Conservation (phyloP, 2,888 invertebrate species). For the Orthosia incerta region DNA sequence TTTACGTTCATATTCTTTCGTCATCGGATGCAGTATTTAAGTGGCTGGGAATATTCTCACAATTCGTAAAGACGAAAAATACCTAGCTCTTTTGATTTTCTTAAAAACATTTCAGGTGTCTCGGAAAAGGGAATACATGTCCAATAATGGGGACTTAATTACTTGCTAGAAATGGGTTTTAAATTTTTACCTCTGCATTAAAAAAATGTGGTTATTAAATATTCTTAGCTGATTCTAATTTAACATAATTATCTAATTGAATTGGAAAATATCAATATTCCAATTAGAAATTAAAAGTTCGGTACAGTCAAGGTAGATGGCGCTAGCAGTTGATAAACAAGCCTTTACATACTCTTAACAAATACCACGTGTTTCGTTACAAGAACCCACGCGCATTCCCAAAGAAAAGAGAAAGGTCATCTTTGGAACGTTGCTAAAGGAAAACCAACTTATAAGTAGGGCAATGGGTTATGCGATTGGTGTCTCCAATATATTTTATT, state of each 20-base stretch:
- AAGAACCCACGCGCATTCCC: constrained; percentile 24
- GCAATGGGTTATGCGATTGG: constrained; percentile 15
- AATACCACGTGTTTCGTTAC: constrained; percentile 22
- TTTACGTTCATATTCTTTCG: constrained; percentile 20
- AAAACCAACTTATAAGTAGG: constrained; percentile 31
- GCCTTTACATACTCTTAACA: background rate
- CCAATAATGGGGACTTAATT: background rate
- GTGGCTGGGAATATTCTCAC: constrained; percentile 27
- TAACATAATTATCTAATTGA: background rate
- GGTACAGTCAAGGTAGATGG: constrained; percentile 29
- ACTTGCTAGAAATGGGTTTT: background rate
- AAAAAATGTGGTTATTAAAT: too few species aligned
- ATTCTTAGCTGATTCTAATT: background rate
- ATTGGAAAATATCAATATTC: background rate
- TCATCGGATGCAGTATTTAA: constrained; percentile 27
- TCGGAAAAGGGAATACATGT: background rate
- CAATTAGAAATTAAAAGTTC: constrained; percentile 4
- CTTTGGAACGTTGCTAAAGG: constrained; percentile 13
- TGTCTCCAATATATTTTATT: constrained; percentile 21
- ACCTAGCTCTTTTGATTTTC: background rate
- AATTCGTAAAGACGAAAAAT: background rate
- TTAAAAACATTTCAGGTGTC: constrained; percentile 5
- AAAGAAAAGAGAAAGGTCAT: constrained; percentile 28
- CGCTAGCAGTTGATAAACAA: constrained; percentile 26
- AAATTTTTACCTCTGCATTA: too few species aligned